Conservation (phyloP, 2,888 invertebrate genomes). For the Miltochrista miniata region DNA sequence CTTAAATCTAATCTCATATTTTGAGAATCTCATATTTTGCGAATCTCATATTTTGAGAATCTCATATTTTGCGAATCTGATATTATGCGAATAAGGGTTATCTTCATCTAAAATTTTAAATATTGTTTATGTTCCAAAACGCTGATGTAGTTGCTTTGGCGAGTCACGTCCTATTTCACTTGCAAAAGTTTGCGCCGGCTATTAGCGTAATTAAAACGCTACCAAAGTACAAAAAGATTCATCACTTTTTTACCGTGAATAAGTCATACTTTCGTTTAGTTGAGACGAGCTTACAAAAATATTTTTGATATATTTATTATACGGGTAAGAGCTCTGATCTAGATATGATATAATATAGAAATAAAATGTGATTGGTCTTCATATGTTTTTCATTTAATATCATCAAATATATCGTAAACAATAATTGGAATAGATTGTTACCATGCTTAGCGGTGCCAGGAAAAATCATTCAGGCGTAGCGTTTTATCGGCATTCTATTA, state of each 20-base stretch:
- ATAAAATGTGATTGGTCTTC: too few relatives aligned
- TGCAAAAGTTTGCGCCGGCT: conserved; percentile 67
- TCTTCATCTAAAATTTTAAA: not conserved
- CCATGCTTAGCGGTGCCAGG: conserved; percentile 48
- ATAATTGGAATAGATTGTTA: conserved; percentile 60
- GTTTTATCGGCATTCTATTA: conserved; percentile 48
- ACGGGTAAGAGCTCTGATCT: not conserved
- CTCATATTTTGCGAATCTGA: too few relatives aligned
- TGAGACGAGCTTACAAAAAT: conserved; percentile 13
- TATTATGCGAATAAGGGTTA: too few relatives aligned
- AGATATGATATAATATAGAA: not conserved
- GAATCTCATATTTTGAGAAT: too few relatives aligned
- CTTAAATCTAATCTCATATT: too few relatives aligned
- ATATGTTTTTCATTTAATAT: too few relatives aligned
- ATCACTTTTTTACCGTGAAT: conserved; percentile 46
- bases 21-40: too few relatives aligned
- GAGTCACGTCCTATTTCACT: conserved; percentile 74
- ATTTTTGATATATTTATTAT: not conserved
- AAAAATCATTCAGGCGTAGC: conserved; percentile 62
- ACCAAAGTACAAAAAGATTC: conserved; percentile 69
- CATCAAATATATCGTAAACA: conserved; percentile 15
- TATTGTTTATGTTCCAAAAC: conserved; percentile 42
- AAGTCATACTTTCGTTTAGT: conserved; percentile 47
- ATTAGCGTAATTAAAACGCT: conserved; percentile 81
- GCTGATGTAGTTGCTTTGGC: conserved; percentile 59